Percentiles rank a stretch among this genome's conserved stretches.
Conservation (phyloP, 2,113 vertebrate genomes). For the Tinamus guttatus region DNA sequence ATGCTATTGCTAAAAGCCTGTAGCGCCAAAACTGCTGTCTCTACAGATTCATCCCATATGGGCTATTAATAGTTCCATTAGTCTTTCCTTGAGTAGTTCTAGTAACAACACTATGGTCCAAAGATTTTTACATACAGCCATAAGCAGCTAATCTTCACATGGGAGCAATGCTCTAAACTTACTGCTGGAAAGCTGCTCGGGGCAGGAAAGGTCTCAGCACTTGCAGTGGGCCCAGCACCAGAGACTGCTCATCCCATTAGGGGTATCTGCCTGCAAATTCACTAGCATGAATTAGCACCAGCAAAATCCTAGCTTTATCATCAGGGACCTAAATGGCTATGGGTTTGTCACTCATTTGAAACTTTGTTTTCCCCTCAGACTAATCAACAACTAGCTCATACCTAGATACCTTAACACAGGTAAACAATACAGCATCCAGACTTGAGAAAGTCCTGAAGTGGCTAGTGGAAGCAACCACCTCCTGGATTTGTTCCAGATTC, state of each 20-base stretch:
- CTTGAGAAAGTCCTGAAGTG: background rate
- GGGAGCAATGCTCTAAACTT: background rate
- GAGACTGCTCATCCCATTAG: background rate
- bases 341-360: background rate
- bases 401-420: background rate
- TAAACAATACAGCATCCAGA: background rate
- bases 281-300: background rate
- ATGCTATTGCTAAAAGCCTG: background rate
- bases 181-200: background rate
- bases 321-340: background rate
- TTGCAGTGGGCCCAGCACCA: background rate
- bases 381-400: background rate
- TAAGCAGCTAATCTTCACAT: background rate
- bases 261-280: background rate
- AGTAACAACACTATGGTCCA: background rate
- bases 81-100: background rate
- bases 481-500: background rate
- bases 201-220: background rate
- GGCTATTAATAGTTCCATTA: conserved; percentile 12
- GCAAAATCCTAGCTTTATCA: background rate
- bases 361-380: background rate
- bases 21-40: background rate
- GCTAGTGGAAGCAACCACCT: background rate
- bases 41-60: background rate
- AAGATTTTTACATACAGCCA: background rate